Evolutionary conservation across 2,113 vertebrate genomes (phyloP).

Genomic region (western clawed frog (Xenopus tropicalis)): DNA sequence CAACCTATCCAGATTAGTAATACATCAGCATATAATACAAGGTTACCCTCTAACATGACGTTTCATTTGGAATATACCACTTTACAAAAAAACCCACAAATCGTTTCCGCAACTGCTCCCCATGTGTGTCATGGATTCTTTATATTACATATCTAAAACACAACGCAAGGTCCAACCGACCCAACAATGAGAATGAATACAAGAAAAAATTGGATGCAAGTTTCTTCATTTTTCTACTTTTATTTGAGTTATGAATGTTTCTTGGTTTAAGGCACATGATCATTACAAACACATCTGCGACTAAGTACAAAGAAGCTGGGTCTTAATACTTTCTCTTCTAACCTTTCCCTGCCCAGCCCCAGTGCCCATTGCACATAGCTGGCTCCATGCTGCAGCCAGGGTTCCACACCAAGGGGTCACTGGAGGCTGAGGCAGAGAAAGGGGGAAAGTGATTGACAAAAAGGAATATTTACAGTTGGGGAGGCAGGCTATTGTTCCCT

Average conservation of each 20-base stretch:
- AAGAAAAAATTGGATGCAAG: conserved; percentile 63
- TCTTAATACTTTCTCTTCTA: conserved; percentile 61
- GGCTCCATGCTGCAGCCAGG: conserved; percentile 4
- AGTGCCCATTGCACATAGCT: background rate
- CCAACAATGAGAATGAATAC: conserved; percentile 70
- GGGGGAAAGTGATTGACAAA: background rate
- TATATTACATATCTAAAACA: conserved; percentile 86
- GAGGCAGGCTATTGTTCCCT: background rate
- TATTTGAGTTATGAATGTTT: conserved; percentile 80
- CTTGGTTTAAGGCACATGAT: conserved; percentile 93
- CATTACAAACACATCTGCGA: conserved; percentile 92
- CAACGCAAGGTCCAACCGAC: conserved; percentile 79
- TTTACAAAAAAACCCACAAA: conserved; percentile 65
- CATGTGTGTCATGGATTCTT: conserved; percentile 55
- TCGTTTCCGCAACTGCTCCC: conserved; percentile 63
- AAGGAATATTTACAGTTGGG: conserved; percentile 11
- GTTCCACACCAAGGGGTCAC: conserved; percentile 37
- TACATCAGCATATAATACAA: conserved; percentile 85
- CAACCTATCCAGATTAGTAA: conserved; percentile 88
- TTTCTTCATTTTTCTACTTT: conserved; percentile 60
- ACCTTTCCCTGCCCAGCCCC: background rate
- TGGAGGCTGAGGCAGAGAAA: background rate
- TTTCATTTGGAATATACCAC: conserved; percentile 49
- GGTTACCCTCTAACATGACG: conserved; percentile 76
- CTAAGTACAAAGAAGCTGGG: conserved; percentile 69